phyloP scores from a whole-genome alignment of 2,888 invertebrate genomes.

The Microctonus brassicae region DNA sequence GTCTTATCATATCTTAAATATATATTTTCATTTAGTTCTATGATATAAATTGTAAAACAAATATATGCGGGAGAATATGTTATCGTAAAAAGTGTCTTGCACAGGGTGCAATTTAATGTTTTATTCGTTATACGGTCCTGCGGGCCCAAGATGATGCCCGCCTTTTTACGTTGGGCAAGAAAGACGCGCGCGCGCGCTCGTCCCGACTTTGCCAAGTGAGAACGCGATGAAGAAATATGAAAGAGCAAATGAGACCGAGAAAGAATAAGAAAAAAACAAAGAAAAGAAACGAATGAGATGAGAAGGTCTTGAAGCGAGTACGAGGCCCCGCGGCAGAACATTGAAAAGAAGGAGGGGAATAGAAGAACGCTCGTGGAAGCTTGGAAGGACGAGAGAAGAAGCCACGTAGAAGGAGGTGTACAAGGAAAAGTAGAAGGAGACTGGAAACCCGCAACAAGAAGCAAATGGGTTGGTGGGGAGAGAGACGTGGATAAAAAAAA shows the following conservation, averaged over 20 bases:
- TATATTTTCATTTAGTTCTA: too few species aligned
- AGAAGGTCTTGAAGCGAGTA: constrained; percentile 39
- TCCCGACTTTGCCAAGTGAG: constrained; percentile 18
- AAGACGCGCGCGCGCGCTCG: constrained; percentile 50
- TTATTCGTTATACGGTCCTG: constrained; percentile 51
- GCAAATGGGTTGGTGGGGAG: too few species aligned
- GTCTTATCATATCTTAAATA: too few species aligned
- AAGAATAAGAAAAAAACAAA: background rate
- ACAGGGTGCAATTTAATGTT: background rate
- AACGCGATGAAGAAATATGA: constrained; percentile 44
- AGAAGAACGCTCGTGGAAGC: constrained; percentile 34
- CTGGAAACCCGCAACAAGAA: constrained; percentile 51
- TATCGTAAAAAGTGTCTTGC: background rate
- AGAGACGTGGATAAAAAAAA: constrained; percentile 7
- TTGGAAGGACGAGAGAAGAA: constrained; percentile 42
- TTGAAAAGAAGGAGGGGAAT: constrained; percentile 16
- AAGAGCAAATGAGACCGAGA: constrained; percentile 29
- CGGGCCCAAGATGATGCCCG: constrained; percentile 54
- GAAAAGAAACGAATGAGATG: constrained; percentile 28
- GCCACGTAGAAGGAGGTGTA: constrained; percentile 36
- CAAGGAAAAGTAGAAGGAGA: constrained; percentile 53
- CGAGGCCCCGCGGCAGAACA: constrained; percentile 16
- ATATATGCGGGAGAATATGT: background rate
- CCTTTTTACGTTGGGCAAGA: constrained; percentile 62
- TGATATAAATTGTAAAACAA: too few species aligned